Evolutionary conservation across 2,888 invertebrate species (phyloP), one percentile per base, ranked within the genome.

Genomic region (Glaucopsyche alexis): DNA sequence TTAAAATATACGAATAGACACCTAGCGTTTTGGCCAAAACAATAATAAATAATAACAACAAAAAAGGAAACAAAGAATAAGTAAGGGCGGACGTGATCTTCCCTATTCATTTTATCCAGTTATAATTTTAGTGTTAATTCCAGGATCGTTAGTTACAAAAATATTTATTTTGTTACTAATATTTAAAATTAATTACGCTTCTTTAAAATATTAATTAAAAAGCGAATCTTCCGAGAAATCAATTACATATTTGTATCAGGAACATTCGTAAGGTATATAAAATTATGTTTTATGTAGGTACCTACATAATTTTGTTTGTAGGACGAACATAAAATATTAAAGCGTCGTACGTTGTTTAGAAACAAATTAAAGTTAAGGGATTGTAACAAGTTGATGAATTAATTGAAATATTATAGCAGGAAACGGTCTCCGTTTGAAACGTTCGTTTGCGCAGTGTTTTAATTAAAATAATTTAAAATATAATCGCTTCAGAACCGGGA

Each of bases 391-490:
- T 49, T 71, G 64, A 74, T 55, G 73, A 71, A 72, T 75, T 73
- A 78, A 75, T 77, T 77, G 74, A 76, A 77, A 77, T 74, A 78
- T 60, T 60, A 60, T 76, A 75, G 66, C 67, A 40, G 71, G 77
- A 78, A 77, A 75, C 77, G 77, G 81, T 81, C 82, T 83, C 84
- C 82, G 81, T 80, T 80, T 79, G 79, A 79, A 77, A 75, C 82
- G 81, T 85, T 84, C 81, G 91, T 91, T 91, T 92, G 84, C 86
- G 86, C 88, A 90, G 88, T 85, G 87, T 91, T 93, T 93, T 92
- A 92, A 93, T 93, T 91, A 93, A 93, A 92, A 91, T 91, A 87
- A 92, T 92, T 91, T 91, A 86, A 91, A 92, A 92, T 91, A 91
- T 93, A 93, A 93, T 93, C 93, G 91, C 91, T 91, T 90, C 91